A percentile compares a stretch with the other conserved stretches of the same genome.
phyloP scores from a whole-genome alignment of 2,888 invertebrate species.

The Notocelia uddmanniana region DNA sequence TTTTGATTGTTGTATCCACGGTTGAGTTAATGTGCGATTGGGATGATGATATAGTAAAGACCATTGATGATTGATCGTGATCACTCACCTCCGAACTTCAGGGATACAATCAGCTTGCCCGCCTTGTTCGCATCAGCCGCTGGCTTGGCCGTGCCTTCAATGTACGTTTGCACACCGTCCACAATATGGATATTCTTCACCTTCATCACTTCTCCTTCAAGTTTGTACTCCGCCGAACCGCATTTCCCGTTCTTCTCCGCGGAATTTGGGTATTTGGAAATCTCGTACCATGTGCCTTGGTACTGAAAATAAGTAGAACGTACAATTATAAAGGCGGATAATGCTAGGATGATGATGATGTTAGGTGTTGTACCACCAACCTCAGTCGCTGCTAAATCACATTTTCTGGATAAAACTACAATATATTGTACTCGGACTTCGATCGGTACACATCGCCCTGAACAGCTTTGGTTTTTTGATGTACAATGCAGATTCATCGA shows the following conservation, averaged over 20 bases:
- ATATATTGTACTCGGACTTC: no score
- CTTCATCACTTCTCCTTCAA: slow-evolving; percentile 70
- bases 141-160: slow-evolving; percentile 72
- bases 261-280: slow-evolving; percentile 86
- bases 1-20: no score
- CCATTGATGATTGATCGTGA: no score
- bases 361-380: no score
- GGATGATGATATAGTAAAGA: no score
- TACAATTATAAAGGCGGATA: neutral
- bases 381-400: no score
- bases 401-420: no score
- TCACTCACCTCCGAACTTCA: slow-evolving; percentile 71
- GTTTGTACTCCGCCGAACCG: slow-evolving; percentile 85
- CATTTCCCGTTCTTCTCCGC: slow-evolving; percentile 87
- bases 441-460: no score
- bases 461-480: no score
- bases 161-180: slow-evolving; percentile 63
- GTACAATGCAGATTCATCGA: no score
- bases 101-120: slow-evolving; percentile 72
- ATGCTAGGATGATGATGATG: no score
- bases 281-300: slow-evolving; percentile 89
- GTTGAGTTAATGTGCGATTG: no score
- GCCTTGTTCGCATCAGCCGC: slow-evolving; percentile 76
- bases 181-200: slow-evolving; percentile 72
- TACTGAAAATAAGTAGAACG: slow-evolving; percentile 70